Conservation (phyloP, 2,113 vertebrate species). For the Apodemus speciosus region DNA sequence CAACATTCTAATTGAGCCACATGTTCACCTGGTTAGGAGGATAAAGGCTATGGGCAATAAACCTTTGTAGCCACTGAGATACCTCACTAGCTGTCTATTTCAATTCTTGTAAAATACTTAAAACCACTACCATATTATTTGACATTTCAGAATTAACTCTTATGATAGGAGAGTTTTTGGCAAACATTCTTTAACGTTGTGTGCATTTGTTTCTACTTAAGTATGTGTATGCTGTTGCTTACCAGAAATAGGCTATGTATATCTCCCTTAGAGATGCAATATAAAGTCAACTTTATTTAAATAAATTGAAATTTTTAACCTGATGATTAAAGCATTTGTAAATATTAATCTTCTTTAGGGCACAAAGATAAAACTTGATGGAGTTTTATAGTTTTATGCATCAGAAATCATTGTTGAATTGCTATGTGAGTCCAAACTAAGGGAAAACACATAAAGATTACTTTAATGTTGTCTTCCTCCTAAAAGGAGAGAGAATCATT, state of each 20-base stretch:
- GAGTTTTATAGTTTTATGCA: constrained; percentile 51
- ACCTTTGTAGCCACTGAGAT: neutral
- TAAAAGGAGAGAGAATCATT: constrained; percentile 56
- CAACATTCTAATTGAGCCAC: no score
- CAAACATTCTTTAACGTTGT: neutral
- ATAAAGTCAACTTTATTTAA: constrained; percentile 59
- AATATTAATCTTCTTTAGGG: constrained; percentile 77
- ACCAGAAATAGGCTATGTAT: neutral
- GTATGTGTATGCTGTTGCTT: neutral
- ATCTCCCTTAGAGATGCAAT: constrained; percentile 46
- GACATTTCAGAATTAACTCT: neutral
- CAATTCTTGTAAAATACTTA: constrained; percentile 31
- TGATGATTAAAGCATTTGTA: constrained; percentile 66
- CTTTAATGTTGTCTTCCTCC: constrained; percentile 65
- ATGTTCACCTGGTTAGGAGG: no score
- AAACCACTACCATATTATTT: neutral
- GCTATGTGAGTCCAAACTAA: constrained; percentile 8
- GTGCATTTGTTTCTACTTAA: neutral
- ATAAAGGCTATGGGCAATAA: neutral
- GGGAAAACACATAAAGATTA: constrained; percentile 57
- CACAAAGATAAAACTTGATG: neutral
- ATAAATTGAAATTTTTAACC: constrained; percentile 61
- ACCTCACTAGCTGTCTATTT: neutral
- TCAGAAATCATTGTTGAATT: constrained; percentile 57
- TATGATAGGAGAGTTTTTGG: neutral